These are phyloP conservation scores for Cheirogaleus major DNA, from an alignment of 2,797 vertebrate genomes.

Conservation along the genomic window DNA sequence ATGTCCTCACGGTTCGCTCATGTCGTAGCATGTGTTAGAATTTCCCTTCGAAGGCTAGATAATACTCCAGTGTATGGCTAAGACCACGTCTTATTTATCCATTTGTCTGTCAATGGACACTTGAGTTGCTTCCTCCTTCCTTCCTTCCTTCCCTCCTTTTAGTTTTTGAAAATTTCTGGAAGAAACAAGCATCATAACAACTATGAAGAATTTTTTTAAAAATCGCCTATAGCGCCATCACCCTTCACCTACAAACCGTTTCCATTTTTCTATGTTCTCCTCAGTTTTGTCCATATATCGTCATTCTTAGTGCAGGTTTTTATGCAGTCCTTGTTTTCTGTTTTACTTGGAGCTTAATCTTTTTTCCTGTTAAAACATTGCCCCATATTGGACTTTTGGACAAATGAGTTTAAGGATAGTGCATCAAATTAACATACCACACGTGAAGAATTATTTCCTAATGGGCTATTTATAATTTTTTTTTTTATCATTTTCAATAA, in stretches of 20 bases:
- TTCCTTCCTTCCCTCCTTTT: not conserved
- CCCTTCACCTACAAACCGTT: not conserved
- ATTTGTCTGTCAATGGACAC: not conserved
- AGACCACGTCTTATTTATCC: not conserved
- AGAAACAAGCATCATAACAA: not conserved
- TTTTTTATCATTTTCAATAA: constrained; percentile 31
- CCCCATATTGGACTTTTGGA: not conserved
- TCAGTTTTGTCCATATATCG: not conserved
- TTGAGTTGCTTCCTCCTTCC: not conserved
- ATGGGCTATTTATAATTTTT: not conserved
- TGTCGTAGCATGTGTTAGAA: not conserved
- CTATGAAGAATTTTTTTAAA: not conserved
- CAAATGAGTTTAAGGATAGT: constrained; percentile 4
- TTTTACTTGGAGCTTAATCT: not conserved
- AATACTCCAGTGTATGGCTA: not conserved
- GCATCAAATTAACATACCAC: not conserved
- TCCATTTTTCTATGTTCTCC: not conserved
- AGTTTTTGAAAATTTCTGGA: not conserved
- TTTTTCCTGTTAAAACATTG: not conserved
- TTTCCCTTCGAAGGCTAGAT: not conserved
- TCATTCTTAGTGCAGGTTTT: not conserved
- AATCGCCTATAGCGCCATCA: fast-evolving
- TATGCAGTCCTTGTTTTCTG: not conserved
- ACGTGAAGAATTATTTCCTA: not conserved
- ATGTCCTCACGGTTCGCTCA: not conserved